Evolutionary conservation across 2,797 vertebrate species (phyloP).

Genomic region (Limosa lapponica): DNA sequence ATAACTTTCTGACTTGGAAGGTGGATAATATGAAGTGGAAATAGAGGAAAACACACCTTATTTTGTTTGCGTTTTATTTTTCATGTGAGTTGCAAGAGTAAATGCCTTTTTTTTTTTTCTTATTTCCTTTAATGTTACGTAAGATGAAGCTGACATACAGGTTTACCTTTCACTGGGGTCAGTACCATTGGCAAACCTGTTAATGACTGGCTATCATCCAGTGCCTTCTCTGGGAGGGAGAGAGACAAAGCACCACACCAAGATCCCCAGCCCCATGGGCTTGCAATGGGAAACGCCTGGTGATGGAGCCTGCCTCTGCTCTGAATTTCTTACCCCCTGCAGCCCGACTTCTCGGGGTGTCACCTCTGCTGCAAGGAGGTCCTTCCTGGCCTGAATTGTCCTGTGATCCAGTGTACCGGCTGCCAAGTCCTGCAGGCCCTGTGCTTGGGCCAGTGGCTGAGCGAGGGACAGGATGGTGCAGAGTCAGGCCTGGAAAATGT

Average conservation of each 20-base stretch:
- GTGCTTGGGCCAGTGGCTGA: background rate
- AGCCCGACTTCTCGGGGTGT: fast-evolving
- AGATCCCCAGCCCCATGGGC: background rate
- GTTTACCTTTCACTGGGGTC: background rate
- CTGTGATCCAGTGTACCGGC: background rate
- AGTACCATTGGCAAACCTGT: background rate
- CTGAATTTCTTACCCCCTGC: background rate
- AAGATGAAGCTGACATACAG: background rate
- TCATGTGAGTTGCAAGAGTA: background rate
- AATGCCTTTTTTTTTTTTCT: background rate
- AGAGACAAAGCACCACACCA: background rate
- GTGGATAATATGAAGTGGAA: background rate
- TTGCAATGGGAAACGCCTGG: fast-evolving
- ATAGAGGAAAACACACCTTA: background rate
- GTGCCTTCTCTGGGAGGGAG: background rate
- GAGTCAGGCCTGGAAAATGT: background rate
- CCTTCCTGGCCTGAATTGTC: background rate
- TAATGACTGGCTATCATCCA: background rate
- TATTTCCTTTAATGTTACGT: background rate
- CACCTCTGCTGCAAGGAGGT: background rate
- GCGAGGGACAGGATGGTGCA: background rate
- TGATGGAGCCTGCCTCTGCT: background rate
- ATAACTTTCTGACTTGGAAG: background rate
- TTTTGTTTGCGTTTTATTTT: background rate
- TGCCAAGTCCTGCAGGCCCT: background rate